Base-by-base conservation (phyloP, 2,888 invertebrate species). In the Andrena flavipes region DNA sequence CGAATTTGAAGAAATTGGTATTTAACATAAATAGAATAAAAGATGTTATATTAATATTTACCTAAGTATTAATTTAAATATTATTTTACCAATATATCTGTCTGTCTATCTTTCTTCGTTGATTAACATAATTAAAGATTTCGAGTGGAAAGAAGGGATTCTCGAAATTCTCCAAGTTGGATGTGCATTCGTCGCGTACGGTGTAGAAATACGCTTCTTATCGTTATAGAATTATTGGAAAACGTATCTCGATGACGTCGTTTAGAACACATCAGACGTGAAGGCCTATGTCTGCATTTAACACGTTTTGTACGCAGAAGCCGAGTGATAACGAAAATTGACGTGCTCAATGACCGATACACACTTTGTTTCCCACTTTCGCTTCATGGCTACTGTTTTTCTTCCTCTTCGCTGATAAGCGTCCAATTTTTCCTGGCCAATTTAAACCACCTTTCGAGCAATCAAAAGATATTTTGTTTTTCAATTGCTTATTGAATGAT, bases 291-390 rank as follows among this genome's bases (percentile, higher is more conserved):
- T 56, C 56, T 56, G 56, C 42, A 48, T 62, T 60, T 63, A 48
- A 49, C 62, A 48, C 71, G 62, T 33, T 63, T 72, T 6, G 23
- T 35, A 72, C 63, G 33, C 63, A 33, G 63, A 72, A 72, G 63
- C 64, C 51, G 23, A 35, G 33, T 10, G 71, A 63, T 72, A 51
- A 72, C 29, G 48, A 51, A 30, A 16, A 33, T 6, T 7, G 23
- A 72, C 72, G 63, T 51, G 63, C 56, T 26, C 10, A 10, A 3
- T 56, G 13, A 72, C 64, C 63, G 51, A 72, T 63, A 2, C 63
- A 23, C 1, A 13, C 42, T 33, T 33, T 8, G 33, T 64, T 23
- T 63, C 51, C 13, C 16, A 16, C 42, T 16, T 42, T 42, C 42
- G 42, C 42, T 42, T 42, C 42, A 13, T 5, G 42, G 42, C 42